Conservation (phyloP, 2,113 vertebrate species). For the Pionites leucogaster region DNA sequence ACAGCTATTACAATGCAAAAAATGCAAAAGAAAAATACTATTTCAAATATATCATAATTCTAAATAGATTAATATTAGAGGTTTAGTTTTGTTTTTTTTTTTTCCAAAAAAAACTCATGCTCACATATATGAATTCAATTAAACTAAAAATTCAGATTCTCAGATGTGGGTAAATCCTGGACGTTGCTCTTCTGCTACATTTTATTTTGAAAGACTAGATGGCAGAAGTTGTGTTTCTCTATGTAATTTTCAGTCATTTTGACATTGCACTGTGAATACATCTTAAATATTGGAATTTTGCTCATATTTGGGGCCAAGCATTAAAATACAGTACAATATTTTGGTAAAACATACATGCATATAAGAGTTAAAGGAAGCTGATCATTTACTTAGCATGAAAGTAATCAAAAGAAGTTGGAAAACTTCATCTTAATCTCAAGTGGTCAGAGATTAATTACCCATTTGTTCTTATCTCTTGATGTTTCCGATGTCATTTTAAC, state of each 20-base stretch:
- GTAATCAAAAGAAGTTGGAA: not conserved
- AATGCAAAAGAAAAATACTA: not conserved
- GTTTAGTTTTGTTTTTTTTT: not conserved
- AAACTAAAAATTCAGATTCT: not conserved
- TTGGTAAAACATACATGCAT: not conserved
- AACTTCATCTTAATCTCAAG: not conserved
- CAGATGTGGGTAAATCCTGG: not conserved
- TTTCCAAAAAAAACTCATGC: not conserved
- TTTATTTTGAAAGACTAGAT: not conserved
- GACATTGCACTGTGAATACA: not conserved
- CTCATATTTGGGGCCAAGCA: not conserved
- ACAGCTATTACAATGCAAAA: not conserved
- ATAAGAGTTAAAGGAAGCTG: not conserved
- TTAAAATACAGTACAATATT: not conserved
- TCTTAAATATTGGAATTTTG: not conserved
- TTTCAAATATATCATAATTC: not conserved
- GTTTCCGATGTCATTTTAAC: conserved; percentile 36
- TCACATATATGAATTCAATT: not conserved
- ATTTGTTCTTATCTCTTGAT: not conserved
- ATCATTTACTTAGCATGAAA: not conserved
- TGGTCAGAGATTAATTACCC: not conserved
- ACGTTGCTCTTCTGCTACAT: not conserved
- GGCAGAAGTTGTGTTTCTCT: not conserved
- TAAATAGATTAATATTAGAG: not conserved
- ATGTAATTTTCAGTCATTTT: not conserved